Evolutionary conservation across 1,140 invertebrate genomes (phyloP), one percentile per base, ranked within the genome.

Genomic region (Aphelenchoides fujianensis): DNA sequence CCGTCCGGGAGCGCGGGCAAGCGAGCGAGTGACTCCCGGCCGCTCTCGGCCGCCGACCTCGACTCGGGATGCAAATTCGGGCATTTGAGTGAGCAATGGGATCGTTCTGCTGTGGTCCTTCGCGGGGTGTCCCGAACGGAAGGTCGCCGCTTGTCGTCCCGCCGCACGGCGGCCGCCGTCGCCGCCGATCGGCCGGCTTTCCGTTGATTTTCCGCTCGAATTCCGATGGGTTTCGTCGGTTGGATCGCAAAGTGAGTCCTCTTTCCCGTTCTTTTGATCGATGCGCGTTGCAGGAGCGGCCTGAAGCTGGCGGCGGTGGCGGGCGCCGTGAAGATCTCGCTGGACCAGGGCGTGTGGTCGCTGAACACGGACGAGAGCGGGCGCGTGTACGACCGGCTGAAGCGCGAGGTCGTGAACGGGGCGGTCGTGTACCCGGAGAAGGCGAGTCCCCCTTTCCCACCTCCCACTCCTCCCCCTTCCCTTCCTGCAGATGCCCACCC

Each of bases 361-460:
- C 28, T 69, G 36, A 23, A 32, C 32, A 62, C 67, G 1, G 52
- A 69, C 23, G 41, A 62, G 5, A 32, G 7, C 35, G 19, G 7
- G 16, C 23, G 61, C 9, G 52, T 16, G 7, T 69, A 69, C 41
- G 67, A 69, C 35, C 55, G 61, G n/a, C 35, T 69, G 5, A 69
- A 69, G 67, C 55, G 61, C 28, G 27, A 61, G 28, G 37, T 69
- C 27, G 9, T 69, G n/a, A 54, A 54, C 31, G 67, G 67, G 16
- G 61, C 67, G n/a, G 61, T 69, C 23, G 67, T 69, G 32, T 69
- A 69, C 36, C 55, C 32, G 61, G 67, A 69, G 37, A 69, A 69
- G 67, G 67, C 61, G 9, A 57, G 67, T 67, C 27, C 16, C 16
- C 27, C 1, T 61, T 12, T 1, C 16, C 19, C 9, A 23, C 41